These are phyloP conservation scores for Amphimallon solstitiale DNA, from an alignment of 2,888 invertebrate genomes.

Conservation along the genomic window DNA sequence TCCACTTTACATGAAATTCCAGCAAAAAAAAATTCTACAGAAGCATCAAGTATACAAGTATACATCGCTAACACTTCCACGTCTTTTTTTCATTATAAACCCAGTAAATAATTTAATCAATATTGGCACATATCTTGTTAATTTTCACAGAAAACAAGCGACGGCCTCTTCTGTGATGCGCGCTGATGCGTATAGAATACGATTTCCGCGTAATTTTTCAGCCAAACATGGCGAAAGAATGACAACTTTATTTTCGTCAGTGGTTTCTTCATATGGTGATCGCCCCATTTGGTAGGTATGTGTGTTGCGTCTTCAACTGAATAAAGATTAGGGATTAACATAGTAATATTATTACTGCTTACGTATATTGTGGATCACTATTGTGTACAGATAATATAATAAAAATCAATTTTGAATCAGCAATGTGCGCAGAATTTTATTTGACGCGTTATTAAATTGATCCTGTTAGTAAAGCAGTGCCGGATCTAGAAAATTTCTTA, in stretches of 20 bases:
- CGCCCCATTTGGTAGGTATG: constrained; percentile 25
- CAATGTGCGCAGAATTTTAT: too few relatives aligned
- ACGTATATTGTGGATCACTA: not conserved
- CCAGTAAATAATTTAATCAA: constrained; percentile 4
- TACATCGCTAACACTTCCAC: not conserved
- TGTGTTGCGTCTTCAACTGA: constrained; percentile 14
- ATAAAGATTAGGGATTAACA: constrained; percentile 23
- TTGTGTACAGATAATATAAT: not conserved
- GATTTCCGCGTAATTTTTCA: constrained; percentile 38
- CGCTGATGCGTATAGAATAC: constrained; percentile 46
- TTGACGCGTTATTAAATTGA: too few relatives aligned
- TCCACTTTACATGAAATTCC: too few relatives aligned
- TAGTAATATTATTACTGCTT: constrained; percentile 13
- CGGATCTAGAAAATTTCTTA: too few relatives aligned
- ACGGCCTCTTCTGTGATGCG: constrained; percentile 17
- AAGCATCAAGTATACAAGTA: too few relatives aligned
- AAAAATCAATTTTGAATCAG: not conserved
- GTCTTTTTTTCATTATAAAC: not conserved
- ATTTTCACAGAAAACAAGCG: constrained; percentile 10
- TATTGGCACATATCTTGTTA: constrained; percentile 9
- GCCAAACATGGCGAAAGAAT: constrained; percentile 39
- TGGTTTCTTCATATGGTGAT: constrained; percentile 34
- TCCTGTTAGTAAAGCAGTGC: too few relatives aligned
- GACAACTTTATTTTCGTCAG: constrained; percentile 44
- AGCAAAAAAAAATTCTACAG: too few relatives aligned